Conservation (phyloP, 92 coral and sea anemone genomes). For the Porites divaricata region DNA sequence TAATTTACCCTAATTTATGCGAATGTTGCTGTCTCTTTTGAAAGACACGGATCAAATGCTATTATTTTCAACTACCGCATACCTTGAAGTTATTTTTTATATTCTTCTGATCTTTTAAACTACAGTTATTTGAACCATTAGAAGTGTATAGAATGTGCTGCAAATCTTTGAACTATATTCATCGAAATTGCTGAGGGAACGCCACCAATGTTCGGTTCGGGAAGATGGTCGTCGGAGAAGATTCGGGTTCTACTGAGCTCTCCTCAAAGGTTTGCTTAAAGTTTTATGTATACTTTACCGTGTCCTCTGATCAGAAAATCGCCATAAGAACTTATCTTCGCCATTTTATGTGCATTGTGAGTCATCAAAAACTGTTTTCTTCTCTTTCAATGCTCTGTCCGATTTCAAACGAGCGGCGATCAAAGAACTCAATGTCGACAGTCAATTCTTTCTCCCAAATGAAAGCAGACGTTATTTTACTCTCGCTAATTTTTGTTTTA, state of each 20-base stretch:
- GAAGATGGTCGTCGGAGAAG: constrained; percentile 22
- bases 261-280: constrained; percentile 47
- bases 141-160: constrained; percentile 7
- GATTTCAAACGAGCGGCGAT: constrained; percentile 10
- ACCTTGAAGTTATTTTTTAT: background rate
- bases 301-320: background rate
- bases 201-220: constrained; percentile 28
- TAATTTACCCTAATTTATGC: constrained; percentile 20
- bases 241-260: constrained; percentile 19
- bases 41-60: constrained; percentile 22
- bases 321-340: background rate
- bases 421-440: background rate
- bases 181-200: background rate
- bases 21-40: constrained; percentile 18
- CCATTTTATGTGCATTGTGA: background rate
- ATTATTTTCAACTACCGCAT: background rate
- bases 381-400: no score
- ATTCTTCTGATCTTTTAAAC: background rate
- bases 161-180: background rate
- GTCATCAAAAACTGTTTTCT: background rate
- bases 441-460: no score
- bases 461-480: no score
- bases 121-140: background rate
- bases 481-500: background rate
- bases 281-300: background rate